Conservation (phyloP, 2,797 vertebrate species). For the Artibeus lituratus region DNA sequence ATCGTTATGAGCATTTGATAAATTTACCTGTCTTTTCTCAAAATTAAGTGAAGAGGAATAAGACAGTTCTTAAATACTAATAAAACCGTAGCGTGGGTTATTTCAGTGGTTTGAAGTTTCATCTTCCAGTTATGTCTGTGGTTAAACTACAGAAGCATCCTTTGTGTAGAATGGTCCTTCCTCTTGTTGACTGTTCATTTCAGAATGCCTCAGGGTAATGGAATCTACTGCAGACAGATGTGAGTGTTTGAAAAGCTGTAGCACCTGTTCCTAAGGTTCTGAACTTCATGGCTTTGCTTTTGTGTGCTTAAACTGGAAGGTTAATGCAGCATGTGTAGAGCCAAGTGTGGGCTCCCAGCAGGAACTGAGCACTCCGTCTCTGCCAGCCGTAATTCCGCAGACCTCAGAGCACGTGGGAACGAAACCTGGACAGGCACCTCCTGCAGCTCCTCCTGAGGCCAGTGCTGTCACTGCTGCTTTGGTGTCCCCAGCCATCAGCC, state of each 20-base stretch:
- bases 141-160: neutral
- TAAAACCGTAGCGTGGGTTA: neutral
- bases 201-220: neutral
- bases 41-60: slow-evolving; percentile 18
- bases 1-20: neutral
- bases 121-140: neutral
- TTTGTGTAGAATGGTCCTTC: neutral
- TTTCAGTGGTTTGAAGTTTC: neutral
- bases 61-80: neutral
- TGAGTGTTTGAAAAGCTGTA: neutral
- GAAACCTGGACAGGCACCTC: neutral
- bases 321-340: neutral
- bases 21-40: slow-evolving; percentile 16
- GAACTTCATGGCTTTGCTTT: neutral
- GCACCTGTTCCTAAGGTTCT: neutral
- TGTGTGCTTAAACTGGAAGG: slow-evolving; percentile 63
- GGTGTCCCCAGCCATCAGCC: neutral
- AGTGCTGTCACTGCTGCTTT: neutral
- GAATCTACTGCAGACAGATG: neutral
- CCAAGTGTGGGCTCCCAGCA: neutral
- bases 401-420: neutral
- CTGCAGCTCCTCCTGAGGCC: neutral
- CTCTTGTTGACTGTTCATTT: neutral
- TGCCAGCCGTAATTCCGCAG: neutral
- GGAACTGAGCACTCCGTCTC: neutral